Base-by-base conservation (phyloP, 2,113 vertebrate genomes). In the Prunella himalayana region DNA sequence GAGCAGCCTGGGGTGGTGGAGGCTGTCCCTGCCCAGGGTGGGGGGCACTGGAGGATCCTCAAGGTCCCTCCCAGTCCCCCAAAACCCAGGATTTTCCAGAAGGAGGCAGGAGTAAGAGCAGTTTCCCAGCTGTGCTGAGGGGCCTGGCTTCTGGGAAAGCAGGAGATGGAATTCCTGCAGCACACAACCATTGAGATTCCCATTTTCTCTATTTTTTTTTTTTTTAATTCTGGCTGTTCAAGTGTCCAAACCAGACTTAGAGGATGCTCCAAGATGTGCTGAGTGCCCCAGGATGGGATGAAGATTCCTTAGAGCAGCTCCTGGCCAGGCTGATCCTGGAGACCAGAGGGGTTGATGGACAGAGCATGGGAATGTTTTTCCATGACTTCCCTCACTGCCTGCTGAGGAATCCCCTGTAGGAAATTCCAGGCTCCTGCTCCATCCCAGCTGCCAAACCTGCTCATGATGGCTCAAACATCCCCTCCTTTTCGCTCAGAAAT, bases 101-200 rank as follows among this genome's bases (percentile, higher is more conserved):
- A 49, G 51, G 50, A 56, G 41, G 30, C 30, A 19, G 54, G 44
- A 59, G 23, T 7, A 12, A 31, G 30, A 70, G 65, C 35, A 19
- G 19, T 41, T 28, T 15, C 44, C 23, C 42, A 7, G n/a, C 17
- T 7, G 1, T 4, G 18, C 5, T 0, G 2, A 56, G 50, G 49
- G 31, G n/a, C 27, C 17, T 39, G n/a, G 53, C 35, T 28, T 24
- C 65, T 69, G 65, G 65, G 35, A 49, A 69, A 69, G 65, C 44
- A 70, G 64, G 44, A 49, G 53, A 17, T n/a, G 9, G 19, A 82
- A 57, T 82, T 50, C 53, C 65, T 50, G 79, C 15, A n/a, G 35
- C 30, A 41, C 39, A 12, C 49, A 24, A 4, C 35, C 65, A 15
- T 10, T 2, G 0, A 15, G 6, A 50, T 18, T 82, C 15, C 42